Base-by-base conservation (phyloP, 2,888 invertebrate genomes). In the Adineta ricciae region DNA sequence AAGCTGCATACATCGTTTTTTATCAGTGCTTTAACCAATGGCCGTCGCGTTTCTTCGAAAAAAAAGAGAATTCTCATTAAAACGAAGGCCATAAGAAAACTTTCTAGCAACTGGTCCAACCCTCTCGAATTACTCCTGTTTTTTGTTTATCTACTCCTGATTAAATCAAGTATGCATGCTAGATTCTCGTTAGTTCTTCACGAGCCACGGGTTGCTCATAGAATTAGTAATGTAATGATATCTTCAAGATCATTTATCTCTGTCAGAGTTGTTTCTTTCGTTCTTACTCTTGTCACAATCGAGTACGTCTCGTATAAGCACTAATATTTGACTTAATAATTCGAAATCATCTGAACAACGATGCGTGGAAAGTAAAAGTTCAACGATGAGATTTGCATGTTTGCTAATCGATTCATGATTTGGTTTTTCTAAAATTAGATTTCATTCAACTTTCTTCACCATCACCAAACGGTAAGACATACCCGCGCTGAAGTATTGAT, bases 1-100 rank as follows among this genome's bases (percentile, higher is more conserved):
- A 78, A 78, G n/a, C 78, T 78, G 14, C 41, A 78, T n/a, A 41
- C 78, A 78, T 78, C 78, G 41, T 78, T 78, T 78, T 41, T 78
- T n/a, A 78, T 38, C 14, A 78, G 41, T 16, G 38, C 41, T 78
- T 78, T 78, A 24, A 78, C 78, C n/a, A 78, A 41, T 9, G 78
- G 78, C 41, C 78, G 41, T 41, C 41, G 41, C 4, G 41, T 19
- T 78, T 78, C 78, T 78, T 5, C 3, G 32, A 73, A 21, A 72
- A 4, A n/a, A n/a, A n/a, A n/a, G n/a, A n/a, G n/a, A n/a, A n/a
- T n/a, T n/a, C n/a, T n/a, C n/a, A n/a, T n/a, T n/a, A n/a, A n/a
- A n/a, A n/a, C n/a, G n/a, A n/a, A n/a, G n/a, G n/a, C n/a, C n/a
- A n/a, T n/a, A n/a, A n/a, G n/a, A n/a, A n/a, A n/a, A n/a, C n/a